Conservation (phyloP, 2,888 invertebrate genomes). For the Campaea margaritaria region DNA sequence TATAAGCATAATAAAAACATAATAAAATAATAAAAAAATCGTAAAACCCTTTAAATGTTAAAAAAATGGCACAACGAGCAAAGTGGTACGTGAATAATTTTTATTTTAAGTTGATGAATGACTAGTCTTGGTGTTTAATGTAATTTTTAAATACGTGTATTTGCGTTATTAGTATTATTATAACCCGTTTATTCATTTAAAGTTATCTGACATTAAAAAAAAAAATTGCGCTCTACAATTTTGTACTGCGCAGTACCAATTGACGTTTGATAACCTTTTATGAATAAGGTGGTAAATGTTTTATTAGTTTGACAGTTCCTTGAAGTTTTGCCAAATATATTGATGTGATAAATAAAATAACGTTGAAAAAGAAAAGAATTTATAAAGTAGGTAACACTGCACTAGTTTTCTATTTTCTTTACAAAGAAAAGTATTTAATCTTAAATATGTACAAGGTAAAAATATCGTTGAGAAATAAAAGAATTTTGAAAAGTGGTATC, state of each 20-base stretch:
- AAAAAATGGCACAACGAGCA: constrained; percentile 86
- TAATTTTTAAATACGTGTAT: constrained; percentile 32
- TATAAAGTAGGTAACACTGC: constrained; percentile 15
- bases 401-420: constrained; percentile 21
- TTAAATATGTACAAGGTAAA: constrained; percentile 34
- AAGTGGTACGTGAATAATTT: constrained; percentile 63
- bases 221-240: no score
- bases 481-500: constrained; percentile 17
- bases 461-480: constrained; percentile 14
- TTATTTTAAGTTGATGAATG: constrained; percentile 65
- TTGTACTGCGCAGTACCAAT: no score
- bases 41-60: constrained; percentile 72
- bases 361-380: constrained; percentile 15
- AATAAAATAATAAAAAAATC: constrained; percentile 72
- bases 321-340: constrained; percentile 50
- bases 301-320: constrained; percentile 53
- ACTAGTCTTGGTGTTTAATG: constrained; percentile 66
- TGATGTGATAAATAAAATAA: constrained; percentile 34
- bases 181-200: no score
- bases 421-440: constrained; percentile 11
- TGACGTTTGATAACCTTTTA: no score
- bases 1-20: constrained; percentile 56
- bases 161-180: constrained; percentile 26
- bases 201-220: no score
- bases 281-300: no score